Evolutionary conservation across 1,140 invertebrate species (phyloP), one percentile per base, ranked within the genome.

Genomic region (Triops cancriformis): DNA sequence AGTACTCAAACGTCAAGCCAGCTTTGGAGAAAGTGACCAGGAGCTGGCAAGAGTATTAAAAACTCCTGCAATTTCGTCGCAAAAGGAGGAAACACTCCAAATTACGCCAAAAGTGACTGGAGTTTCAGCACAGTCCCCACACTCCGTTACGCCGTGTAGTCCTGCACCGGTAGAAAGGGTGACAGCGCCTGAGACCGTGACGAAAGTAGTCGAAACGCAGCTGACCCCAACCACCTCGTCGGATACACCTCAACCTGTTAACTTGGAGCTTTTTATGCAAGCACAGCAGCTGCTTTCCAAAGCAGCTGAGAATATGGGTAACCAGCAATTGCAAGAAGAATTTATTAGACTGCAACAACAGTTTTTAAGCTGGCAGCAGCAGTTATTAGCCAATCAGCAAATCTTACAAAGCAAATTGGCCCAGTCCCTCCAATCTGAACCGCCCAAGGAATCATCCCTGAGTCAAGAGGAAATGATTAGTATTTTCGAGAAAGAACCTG

Each of bases 341-440:
- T 82, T 81, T 76, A 75, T 77, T 23, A 75, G 80, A 5, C 75
- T 82, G 18, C 82, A 82, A 74, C 76, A 79, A 23, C 80, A 82
- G 77, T 82, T 82, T 72, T 51, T 81, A 18, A 77, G 79, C 74
- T 82, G 80, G 80, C 82, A 82, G 76, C 74, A 81, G 45, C 81
- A 82, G 73, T 73, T 81, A 31, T 23, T 80, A 41, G 45, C 28
- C 37, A 81, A 82, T 76, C 82, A 82, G 75, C 79, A 80, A 73
- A 51, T 45, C 0, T n/a, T 26, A n/a, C 37, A 75, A 26, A 28
- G 5, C 26, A 43, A 43, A 51, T 27, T 26, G 41, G 23, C 41
- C 5, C 18, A 26, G 10, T 43, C 43, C 28, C 9, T 26, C 14
- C 75, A 43, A 45, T 3, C 42, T 23, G 75, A 76, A n/a, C 9